Conservation (phyloP, 2,797 vertebrate genomes). For the Bothrops alternatus region DNA sequence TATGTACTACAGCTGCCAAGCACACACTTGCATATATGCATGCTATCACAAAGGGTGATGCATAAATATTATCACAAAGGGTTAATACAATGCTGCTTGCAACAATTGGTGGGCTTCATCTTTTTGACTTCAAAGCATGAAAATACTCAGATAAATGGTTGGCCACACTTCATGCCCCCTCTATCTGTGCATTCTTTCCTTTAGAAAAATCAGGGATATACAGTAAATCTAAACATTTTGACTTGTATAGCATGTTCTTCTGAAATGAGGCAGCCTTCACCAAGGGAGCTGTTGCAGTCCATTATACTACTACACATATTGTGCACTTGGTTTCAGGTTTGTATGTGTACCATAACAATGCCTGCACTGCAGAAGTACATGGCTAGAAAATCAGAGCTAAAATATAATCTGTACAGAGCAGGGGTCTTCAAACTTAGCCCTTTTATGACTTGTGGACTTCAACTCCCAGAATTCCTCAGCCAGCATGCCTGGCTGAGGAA, state of each 20-base stretch:
- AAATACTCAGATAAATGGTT: neutral
- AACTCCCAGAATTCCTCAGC: too few species aligned
- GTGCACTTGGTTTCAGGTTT: neutral
- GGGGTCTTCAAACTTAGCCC: too few species aligned
- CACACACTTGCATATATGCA: neutral
- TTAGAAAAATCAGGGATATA: neutral
- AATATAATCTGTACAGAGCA: neutral
- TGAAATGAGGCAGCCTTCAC: neutral
- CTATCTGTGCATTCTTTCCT: neutral
- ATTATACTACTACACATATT: neutral
- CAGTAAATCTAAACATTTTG: neutral
- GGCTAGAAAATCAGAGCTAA: neutral
- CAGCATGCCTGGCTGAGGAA: too few species aligned
- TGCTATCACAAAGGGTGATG: neutral
- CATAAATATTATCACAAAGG: neutral
- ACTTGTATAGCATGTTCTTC: neutral
- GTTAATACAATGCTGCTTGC: neutral
- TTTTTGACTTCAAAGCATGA: neutral
- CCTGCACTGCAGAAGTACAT: neutral
- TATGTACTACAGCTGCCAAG: neutral
- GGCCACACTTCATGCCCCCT: neutral
- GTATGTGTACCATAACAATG: neutral
- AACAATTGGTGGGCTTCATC: neutral
- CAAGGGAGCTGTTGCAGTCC: neutral
- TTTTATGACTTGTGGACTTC: too few species aligned